Conservation (phyloP, 2,888 invertebrate genomes). For the Clepsis dumicolana region DNA sequence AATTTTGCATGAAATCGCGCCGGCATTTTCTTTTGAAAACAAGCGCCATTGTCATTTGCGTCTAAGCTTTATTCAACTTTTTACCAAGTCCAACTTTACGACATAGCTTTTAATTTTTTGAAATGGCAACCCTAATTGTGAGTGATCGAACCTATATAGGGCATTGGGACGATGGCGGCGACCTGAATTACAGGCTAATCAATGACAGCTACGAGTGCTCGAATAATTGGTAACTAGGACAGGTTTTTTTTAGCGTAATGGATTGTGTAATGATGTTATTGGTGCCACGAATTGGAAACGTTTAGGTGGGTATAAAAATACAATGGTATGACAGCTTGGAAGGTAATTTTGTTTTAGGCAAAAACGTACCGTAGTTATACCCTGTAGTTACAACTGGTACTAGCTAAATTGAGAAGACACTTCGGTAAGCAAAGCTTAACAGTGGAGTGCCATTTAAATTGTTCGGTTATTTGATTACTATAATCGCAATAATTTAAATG, state of each 20-base stretch:
- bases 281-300: not conserved
- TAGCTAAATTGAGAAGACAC: too few species aligned
- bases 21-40: too few species aligned
- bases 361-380: not conserved
- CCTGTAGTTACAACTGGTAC: too few species aligned
- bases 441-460: too few species aligned
- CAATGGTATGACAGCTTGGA: too few species aligned
- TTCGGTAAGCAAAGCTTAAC: too few species aligned
- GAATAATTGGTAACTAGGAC: constrained; percentile 22
- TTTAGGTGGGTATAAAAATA: not conserved
- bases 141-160: constrained; percentile 7
- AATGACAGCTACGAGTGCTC: constrained; percentile 21
- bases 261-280: constrained; percentile 1
- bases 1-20: too few species aligned
- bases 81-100: not conserved
- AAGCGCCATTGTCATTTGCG: too few species aligned
- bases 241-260: constrained; percentile 23
- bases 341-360: not conserved
- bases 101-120: not conserved
- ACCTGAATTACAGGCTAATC: constrained; percentile 37
- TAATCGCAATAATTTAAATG: too few species aligned
- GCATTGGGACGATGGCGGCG: constrained; percentile 5
- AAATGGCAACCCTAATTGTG: not conserved
- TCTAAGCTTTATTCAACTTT: not conserved
- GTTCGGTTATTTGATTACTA: too few species aligned